A percentile compares a stretch with the other conserved stretches of the same genome.
phyloP scores from a whole-genome alignment of 2,888 invertebrate genomes.

The Ophion slaviceki region DNA sequence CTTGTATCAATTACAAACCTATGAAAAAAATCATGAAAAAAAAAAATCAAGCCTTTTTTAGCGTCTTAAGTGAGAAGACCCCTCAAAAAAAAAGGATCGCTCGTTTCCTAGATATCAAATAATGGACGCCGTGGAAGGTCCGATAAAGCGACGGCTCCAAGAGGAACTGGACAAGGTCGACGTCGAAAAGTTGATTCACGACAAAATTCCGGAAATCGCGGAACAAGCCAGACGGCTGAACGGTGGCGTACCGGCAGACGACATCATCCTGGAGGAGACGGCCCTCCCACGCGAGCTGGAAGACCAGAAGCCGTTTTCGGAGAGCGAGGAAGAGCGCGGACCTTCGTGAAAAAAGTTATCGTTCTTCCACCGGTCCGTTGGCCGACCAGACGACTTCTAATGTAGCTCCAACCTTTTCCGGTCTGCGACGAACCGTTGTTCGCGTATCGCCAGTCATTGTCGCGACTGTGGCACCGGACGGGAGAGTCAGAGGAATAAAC shows the following conservation, averaged over 20 bases:
- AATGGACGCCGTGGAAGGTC: constrained; percentile 93
- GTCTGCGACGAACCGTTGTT: background rate
- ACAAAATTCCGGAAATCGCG: constrained; percentile 88
- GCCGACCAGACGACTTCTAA: background rate
- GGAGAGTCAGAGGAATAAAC: background rate
- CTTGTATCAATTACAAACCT: no score
- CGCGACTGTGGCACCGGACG: background rate
- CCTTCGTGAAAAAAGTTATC: constrained; percentile 63
- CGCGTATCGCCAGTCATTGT: background rate
- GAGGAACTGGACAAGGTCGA: constrained; percentile 90
- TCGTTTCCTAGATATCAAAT: constrained; percentile 87
- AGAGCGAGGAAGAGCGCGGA: constrained; percentile 81
- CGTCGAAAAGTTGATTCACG: constrained; percentile 89
- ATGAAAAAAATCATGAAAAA: no score
- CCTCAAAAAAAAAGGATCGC: background rate
- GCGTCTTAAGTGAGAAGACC: no score
- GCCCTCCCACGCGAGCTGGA: constrained; percentile 70
- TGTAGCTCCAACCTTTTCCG: background rate
- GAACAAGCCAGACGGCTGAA: constrained; percentile 84
- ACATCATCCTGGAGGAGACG: constrained; percentile 75
- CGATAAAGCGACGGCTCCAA: constrained; percentile 90
- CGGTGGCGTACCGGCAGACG: constrained; percentile 73
- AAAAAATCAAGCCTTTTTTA: no score
- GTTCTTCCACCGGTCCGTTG: background rate
- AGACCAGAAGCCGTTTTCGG: constrained; percentile 78